Percentiles rank a stretch among this genome's conserved stretches.
phyloP scores from a whole-genome alignment of 1,140 invertebrate genomes.

The Drosophila simulans region DNA sequence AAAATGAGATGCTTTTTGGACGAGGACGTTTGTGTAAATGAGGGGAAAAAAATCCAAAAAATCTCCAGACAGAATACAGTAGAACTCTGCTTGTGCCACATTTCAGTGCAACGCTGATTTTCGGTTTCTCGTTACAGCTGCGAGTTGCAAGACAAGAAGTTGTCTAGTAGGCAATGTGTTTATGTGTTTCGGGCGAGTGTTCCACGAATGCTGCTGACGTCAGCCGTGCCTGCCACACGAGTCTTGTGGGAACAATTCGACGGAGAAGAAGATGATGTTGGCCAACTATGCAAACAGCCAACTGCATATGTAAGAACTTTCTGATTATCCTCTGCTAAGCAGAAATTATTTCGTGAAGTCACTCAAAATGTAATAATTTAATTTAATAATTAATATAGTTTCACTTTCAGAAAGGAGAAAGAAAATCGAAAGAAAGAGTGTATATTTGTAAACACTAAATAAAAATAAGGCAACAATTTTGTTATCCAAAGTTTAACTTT shows the following conservation, averaged over 20 bases:
- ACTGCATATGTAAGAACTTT: not conserved
- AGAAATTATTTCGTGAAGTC: no score
- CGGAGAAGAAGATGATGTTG: not conserved
- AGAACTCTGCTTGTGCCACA: slow-evolving; percentile 22
- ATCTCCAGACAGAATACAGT: slow-evolving; percentile 29
- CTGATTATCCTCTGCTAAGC: no score
- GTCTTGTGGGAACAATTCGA: slow-evolving; percentile 30
- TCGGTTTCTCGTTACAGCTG: slow-evolving; percentile 36
- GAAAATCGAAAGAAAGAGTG: no score
- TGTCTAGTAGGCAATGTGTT: slow-evolving; percentile 40
- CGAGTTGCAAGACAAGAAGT: slow-evolving; percentile 42
- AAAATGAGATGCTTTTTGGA: slow-evolving; percentile 15
- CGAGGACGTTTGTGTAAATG: not conserved
- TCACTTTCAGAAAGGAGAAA: no score
- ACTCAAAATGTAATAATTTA: no score
- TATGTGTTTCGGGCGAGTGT: slow-evolving; percentile 9
- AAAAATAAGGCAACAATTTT: no score
- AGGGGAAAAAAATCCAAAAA: not conserved
- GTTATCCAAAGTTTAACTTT: no score
- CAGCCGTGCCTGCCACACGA: slow-evolving; percentile 36
- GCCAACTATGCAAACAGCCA: slow-evolving; percentile 16
- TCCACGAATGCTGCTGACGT: slow-evolving; percentile 57
- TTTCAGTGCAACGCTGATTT: slow-evolving; percentile 26
- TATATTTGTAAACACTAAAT: no score
- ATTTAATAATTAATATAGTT: no score